These are phyloP conservation scores for Pampusana beccarii DNA, from an alignment of 2,113 vertebrate species.

Conservation along the genomic window DNA sequence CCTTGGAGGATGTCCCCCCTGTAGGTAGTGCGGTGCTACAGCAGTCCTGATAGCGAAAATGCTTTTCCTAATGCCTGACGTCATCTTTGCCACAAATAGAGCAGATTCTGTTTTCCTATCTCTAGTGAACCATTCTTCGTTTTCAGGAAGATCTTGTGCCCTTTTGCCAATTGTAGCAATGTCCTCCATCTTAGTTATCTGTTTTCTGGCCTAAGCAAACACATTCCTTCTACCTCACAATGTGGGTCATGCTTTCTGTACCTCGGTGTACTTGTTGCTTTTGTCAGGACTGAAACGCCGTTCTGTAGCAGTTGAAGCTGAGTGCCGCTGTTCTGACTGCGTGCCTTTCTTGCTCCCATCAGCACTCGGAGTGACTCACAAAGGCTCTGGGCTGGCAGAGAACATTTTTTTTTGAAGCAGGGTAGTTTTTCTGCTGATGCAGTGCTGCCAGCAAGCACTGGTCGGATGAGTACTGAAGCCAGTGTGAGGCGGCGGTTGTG, in stretches of 20 bases:
- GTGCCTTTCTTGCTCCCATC: neutral
- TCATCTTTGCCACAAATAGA: constrained; percentile 55
- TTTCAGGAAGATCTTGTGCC: neutral
- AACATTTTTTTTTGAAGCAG: neutral
- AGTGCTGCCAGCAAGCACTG: neutral
- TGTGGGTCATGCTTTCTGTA: neutral
- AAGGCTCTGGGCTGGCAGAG: constrained; percentile 12
- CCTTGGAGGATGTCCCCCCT: neutral
- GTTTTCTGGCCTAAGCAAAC: neutral
- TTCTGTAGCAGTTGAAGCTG: neutral
- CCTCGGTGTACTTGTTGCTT: neutral
- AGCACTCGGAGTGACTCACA: constrained; percentile 18
- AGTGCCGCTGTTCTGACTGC: neutral
- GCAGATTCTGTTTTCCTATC: constrained; percentile 14
- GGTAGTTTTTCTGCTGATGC: neutral
- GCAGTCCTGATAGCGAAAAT: neutral
- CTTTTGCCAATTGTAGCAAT: accelerated
- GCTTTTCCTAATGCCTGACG: constrained; percentile 18
- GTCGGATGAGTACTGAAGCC: neutral
- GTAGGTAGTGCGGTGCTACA: neutral
- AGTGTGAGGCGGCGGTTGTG: neutral
- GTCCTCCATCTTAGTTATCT: neutral
- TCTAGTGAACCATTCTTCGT: neutral
- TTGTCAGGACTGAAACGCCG: neutral
- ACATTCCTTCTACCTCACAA: accelerated